A percentile compares a stretch with the other conserved stretches of the same genome.
These are phyloP conservation scores for Trinectes maculatus DNA, from an alignment of 2,113 vertebrate species.

Conservation along the genomic window DNA sequence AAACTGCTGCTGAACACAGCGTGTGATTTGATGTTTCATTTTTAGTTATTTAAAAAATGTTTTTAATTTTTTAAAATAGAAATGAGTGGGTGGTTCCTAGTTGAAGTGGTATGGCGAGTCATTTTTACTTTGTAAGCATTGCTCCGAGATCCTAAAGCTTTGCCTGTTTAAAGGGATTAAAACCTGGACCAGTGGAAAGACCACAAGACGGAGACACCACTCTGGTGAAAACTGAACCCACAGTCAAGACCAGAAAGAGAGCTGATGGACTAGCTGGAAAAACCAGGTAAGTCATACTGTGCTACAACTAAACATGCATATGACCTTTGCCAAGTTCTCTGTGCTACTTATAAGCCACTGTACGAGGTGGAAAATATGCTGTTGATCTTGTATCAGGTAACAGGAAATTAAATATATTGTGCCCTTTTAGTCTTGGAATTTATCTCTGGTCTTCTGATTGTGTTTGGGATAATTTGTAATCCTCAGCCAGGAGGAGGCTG, in stretches of 20 bases:
- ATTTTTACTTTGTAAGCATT: background rate
- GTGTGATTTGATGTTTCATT: too few species aligned
- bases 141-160: background rate
- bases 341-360: background rate
- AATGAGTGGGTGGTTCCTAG: too few species aligned
- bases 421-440: background rate
- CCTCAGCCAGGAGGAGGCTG: constrained; percentile 75
- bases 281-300: constrained; percentile 60
- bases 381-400: background rate
- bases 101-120: background rate
- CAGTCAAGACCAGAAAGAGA: constrained; percentile 72
- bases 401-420: background rate
- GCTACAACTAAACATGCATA: background rate
- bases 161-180: constrained; percentile 71
- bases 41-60: too few species aligned
- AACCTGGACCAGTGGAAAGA: constrained; percentile 45
- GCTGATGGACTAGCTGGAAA: constrained; percentile 57
- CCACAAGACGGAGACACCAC: constrained; percentile 68
- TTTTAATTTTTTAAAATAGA: too few species aligned
- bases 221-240: constrained; percentile 76
- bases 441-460: background rate
- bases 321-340: background rate
- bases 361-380: background rate
- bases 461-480: background rate
- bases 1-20: background rate